Base-by-base conservation (phyloP, 2,888 invertebrate genomes). In the Leucania comma region DNA sequence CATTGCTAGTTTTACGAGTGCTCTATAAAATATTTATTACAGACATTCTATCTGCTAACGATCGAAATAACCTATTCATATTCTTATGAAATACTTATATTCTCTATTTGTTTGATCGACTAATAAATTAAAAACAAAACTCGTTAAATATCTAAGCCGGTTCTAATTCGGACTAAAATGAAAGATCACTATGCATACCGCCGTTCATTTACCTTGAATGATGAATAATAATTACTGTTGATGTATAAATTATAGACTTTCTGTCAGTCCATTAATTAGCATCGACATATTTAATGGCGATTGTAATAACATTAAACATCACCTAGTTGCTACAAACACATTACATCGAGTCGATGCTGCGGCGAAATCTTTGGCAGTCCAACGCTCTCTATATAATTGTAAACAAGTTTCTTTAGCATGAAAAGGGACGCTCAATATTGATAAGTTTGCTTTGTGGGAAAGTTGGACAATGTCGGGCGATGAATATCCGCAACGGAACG, bases 171-270 rank as follows among this genome's bases (percentile, higher is more conserved):
- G 87, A 88, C 89, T 90, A 91, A 93, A 94, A 93, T 93, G 91
- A 93, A 92, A 93, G 91, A 94, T 94, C 89, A 90, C 87, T 92
- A 90, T 91, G 89, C 90, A 90, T 92, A 91, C 90, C 90, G 89
- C 87, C 91, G 91, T 93, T 91, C 92, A 91, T 93, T 94, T 93
- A 90, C 94, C 93, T 93, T 93, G 93, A 93, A 90, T 92, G 90
- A 90, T 93, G 93, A 94, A 95, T 94, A 93, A 92, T 93, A 91
- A 93, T 92, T 90, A 90, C 88, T 84, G 68, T 87, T 86, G 80
- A 90, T 89, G 89, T 90, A 90, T 92, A 90, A 91, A 91, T 93
- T 92, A 93, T 91, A 85, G 85, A 89, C 91, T 93, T 93, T 93
- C 92, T 90, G 92, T 90, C 90, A 89, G 88, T 92, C 90, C 90